Percentiles rank a stretch among this genome's conserved stretches.
Evolutionary conservation across 2,888 invertebrate species (phyloP).

Genomic region (Drosophila kambysellisi): DNA sequence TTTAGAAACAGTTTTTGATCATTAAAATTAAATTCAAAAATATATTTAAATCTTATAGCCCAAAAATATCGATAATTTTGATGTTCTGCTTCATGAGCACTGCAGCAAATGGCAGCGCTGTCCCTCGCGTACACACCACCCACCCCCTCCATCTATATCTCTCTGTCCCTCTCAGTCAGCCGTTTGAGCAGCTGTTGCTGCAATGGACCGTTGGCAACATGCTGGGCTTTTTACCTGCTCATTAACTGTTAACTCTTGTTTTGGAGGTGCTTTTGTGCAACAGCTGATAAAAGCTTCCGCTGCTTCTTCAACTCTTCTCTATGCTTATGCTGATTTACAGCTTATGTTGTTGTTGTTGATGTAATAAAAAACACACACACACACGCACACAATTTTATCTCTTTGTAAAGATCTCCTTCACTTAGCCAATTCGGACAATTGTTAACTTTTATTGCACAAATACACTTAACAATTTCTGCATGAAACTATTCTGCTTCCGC

Average conservation of each 20-base stretch:
- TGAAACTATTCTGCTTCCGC: slow-evolving; percentile 22
- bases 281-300: slow-evolving; percentile 36
- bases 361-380: background rate
- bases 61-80: background rate
- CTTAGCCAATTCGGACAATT: background rate
- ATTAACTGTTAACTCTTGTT: slow-evolving; percentile 15
- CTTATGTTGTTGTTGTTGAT: slow-evolving; percentile 34
- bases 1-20: background rate
- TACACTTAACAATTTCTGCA: slow-evolving; percentile 8
- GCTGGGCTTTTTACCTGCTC: slow-evolving; percentile 51
- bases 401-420: background rate
- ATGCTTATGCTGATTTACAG: slow-evolving; percentile 29
- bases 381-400: background rate
- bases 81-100: background rate
- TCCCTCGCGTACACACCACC: background rate
- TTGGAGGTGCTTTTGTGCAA: slow-evolving; percentile 7
- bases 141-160: background rate
- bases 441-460: slow-evolving; percentile 6
- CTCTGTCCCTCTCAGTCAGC: slow-evolving; percentile 26
- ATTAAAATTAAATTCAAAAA: background rate
- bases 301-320: slow-evolving; percentile 23
- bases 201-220: slow-evolving; percentile 34
- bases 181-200: slow-evolving; percentile 50
- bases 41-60: too few species aligned
- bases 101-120: slow-evolving; percentile 2